phyloP scores from a whole-genome alignment of 2,888 invertebrate species.

The Gari tellinella region DNA sequence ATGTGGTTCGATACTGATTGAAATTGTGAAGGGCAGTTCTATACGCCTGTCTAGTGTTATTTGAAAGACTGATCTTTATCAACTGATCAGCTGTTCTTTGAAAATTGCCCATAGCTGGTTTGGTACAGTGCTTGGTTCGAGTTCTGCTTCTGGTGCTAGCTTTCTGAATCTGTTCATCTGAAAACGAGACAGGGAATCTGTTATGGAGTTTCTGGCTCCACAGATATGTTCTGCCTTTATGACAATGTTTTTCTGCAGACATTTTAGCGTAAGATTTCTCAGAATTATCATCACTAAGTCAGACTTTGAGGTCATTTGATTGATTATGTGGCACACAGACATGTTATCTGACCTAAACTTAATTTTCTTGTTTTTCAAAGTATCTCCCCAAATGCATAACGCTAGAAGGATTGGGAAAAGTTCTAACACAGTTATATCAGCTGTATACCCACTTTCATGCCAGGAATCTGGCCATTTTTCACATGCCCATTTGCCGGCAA shows the following conservation, averaged over 20 bases:
- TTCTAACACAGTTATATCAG: slow-evolving; percentile 35
- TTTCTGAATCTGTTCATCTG: slow-evolving; percentile 10
- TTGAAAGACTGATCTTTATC: slow-evolving; percentile 16
- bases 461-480: slow-evolving; percentile 30
- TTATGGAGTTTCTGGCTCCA: no score
- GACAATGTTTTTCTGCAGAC: slow-evolving; percentile 20
- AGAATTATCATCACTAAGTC: slow-evolving; percentile 21
- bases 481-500: background rate
- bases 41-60: slow-evolving; percentile 9
- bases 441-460: slow-evolving; percentile 8
- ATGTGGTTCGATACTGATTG: no score
- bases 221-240: no score
- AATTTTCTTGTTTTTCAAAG: slow-evolving; percentile 28
- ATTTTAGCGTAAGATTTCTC: slow-evolving; percentile 25
- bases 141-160: slow-evolving; percentile 24
- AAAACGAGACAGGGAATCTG: no score
- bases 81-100: slow-evolving; percentile 14
- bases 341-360: slow-evolving; percentile 34
- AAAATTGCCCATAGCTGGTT: slow-evolving; percentile 17
- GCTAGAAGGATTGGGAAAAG: slow-evolving; percentile 26
- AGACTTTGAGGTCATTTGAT: slow-evolving; percentile 40
- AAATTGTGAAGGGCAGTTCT: slow-evolving; percentile 13
- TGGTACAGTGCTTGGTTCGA: slow-evolving; percentile 6
- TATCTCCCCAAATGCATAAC: slow-evolving; percentile 22
- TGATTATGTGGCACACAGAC: slow-evolving; percentile 31